phyloP scores from a whole-genome alignment of 2,888 invertebrate genomes.

The Autographa gamma region DNA sequence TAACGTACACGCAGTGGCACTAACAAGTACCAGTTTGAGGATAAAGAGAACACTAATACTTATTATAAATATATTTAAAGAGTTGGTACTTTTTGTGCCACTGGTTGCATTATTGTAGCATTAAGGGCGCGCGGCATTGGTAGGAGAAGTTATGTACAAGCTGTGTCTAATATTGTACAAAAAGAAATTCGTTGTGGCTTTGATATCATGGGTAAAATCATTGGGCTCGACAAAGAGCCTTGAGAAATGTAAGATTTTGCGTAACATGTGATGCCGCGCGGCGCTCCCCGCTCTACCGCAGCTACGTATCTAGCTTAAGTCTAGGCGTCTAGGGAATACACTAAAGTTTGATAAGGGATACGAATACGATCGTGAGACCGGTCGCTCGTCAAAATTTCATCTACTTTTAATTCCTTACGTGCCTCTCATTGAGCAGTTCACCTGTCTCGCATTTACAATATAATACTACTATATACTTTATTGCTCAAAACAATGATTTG shows the following conservation, averaged over 20 bases:
- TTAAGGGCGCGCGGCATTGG: conserved; percentile 52
- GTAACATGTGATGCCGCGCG: conserved; percentile 56
- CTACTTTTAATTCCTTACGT: conserved; percentile 87
- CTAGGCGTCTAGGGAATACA: conserved; percentile 78
- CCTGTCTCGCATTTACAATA: conserved; percentile 72
- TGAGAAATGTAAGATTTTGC: neutral
- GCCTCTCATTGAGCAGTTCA: conserved; percentile 82
- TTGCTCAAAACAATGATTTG: conserved; percentile 70
- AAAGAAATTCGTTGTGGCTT: conserved; percentile 26
- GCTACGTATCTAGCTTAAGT: conserved; percentile 78
- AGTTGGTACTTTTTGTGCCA: conserved; percentile 57
- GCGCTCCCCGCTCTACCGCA: conserved; percentile 52
- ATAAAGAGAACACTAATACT: conserved; percentile 39
- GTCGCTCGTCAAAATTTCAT: conserved; percentile 63
- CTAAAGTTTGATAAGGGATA: conserved; percentile 75
- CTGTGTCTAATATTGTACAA: neutral
- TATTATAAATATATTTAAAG: conserved; percentile 43
- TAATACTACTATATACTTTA: conserved; percentile 70
- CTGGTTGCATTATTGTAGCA: conserved; percentile 61
- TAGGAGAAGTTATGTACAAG: conserved; percentile 30
- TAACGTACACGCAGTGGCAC: conserved; percentile 68
- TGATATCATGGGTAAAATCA: neutral
- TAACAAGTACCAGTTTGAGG: conserved; percentile 33
- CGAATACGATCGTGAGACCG: conserved; percentile 63
- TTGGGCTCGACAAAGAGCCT: neutral